phyloP scores from a whole-genome alignment of 2,888 invertebrate genomes.

The Tipula unca region DNA sequence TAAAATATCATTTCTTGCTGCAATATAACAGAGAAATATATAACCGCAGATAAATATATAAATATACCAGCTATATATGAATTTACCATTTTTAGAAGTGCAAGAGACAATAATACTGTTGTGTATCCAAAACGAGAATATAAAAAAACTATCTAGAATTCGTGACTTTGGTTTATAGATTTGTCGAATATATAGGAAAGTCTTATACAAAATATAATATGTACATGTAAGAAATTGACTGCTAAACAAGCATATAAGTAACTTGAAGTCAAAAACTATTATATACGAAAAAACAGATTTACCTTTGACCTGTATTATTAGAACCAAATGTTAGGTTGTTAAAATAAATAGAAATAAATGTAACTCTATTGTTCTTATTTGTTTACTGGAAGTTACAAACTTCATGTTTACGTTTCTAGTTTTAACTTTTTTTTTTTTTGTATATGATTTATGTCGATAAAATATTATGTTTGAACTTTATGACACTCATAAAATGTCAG shows the following conservation, averaged over 20 bases:
- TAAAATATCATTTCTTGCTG: background rate
- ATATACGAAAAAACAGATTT: background rate
- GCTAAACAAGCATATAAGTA: background rate
- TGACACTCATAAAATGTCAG: background rate
- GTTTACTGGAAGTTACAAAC: background rate
- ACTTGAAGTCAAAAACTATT: background rate
- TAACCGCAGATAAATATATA: too few species aligned
- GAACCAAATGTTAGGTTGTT: background rate
- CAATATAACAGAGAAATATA: too few species aligned
- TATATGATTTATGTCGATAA: constrained; percentile 3
- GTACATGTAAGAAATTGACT: too few species aligned
- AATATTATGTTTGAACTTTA: background rate
- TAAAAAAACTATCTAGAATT: background rate
- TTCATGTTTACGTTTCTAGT: background rate
- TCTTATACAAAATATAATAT: background rate
- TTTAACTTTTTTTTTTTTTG: background rate
- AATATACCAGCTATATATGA: background rate
- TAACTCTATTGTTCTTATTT: background rate
- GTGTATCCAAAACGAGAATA: background rate
- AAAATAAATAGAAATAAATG: background rate
- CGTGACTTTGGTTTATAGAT: background rate
- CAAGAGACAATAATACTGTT: background rate
- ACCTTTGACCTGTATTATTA: constrained; percentile 3
- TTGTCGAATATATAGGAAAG: background rate
- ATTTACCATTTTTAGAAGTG: background rate